Percentiles rank a stretch among this genome's conserved stretches.
These are phyloP conservation scores for Heptranchias perlo DNA, from an alignment of 2,113 vertebrate species.

Conservation along the genomic window DNA sequence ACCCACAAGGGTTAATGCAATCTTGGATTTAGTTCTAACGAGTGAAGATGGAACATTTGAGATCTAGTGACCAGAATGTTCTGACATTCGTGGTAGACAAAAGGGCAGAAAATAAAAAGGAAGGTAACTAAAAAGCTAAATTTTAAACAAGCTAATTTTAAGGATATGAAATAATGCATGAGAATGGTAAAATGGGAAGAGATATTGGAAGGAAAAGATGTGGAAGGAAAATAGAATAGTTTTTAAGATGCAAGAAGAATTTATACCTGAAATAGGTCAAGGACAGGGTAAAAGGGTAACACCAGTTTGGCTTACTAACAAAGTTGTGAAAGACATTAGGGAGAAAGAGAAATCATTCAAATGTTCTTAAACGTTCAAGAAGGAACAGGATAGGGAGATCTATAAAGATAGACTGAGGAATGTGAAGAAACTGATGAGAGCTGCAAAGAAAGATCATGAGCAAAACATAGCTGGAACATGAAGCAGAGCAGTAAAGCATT, in stretches of 20 bases:
- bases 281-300: background rate
- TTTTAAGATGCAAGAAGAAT: background rate
- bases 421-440: background rate
- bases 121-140: background rate
- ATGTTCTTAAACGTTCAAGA: background rate
- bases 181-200: background rate
- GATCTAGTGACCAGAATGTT: background rate
- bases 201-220: background rate
- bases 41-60: background rate
- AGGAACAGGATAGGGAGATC: background rate
- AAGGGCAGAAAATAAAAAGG: background rate
- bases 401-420: background rate
- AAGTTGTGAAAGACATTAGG: background rate
- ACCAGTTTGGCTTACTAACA: background rate
- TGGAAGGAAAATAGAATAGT: background rate
- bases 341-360: background rate
- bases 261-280: background rate
- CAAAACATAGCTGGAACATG: background rate
- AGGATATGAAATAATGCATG: background rate
- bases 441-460: background rate
- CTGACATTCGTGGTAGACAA: background rate
- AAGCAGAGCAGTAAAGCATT: background rate
- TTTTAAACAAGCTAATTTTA: background rate
- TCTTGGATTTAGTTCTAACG: background rate
- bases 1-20: background rate